A percentile compares a stretch with the other conserved stretches of the same genome.
Conservation (phyloP, 2,797 vertebrate species). For the Takifugu ocellatus region DNA sequence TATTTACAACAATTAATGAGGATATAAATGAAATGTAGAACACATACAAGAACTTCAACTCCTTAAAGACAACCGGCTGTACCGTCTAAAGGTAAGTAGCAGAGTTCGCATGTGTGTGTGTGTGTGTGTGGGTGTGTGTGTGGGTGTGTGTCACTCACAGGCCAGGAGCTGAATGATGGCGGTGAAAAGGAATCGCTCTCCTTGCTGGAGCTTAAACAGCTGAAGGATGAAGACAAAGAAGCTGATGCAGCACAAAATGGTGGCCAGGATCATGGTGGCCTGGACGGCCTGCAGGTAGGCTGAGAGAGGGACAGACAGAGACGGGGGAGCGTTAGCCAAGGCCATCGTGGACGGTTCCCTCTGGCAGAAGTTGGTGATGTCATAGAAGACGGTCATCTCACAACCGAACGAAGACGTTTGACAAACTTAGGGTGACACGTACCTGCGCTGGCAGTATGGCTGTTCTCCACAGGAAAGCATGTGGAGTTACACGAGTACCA, state of each 20-base stretch:
- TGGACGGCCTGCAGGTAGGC: constrained; percentile 89
- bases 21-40: too few relatives aligned
- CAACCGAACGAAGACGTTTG: too few relatives aligned
- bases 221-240: constrained; percentile 93
- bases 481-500: constrained; percentile 81
- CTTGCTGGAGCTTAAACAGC: constrained; percentile 94
- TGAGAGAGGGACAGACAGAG: constrained; percentile 46
- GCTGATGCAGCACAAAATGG: constrained; percentile 87
- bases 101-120: background rate
- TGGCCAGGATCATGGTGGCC: constrained; percentile 89
- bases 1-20: too few relatives aligned
- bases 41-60: too few relatives aligned
- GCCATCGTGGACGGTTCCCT: too few relatives aligned
- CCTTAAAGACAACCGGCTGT: too few relatives aligned
- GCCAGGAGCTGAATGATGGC: constrained; percentile 89
- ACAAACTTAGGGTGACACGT: constrained; percentile 8
- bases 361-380: too few relatives aligned
- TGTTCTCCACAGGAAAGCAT: constrained; percentile 59
- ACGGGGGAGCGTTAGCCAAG: background rate
- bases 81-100: background rate
- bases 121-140: background rate
- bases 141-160: constrained; percentile 76
- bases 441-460: constrained; percentile 59
- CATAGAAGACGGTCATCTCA: too few relatives aligned
- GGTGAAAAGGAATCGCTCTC: constrained; percentile 90